Conservation (phyloP, 2,797 vertebrate species). For the Poecilia gillii region DNA sequence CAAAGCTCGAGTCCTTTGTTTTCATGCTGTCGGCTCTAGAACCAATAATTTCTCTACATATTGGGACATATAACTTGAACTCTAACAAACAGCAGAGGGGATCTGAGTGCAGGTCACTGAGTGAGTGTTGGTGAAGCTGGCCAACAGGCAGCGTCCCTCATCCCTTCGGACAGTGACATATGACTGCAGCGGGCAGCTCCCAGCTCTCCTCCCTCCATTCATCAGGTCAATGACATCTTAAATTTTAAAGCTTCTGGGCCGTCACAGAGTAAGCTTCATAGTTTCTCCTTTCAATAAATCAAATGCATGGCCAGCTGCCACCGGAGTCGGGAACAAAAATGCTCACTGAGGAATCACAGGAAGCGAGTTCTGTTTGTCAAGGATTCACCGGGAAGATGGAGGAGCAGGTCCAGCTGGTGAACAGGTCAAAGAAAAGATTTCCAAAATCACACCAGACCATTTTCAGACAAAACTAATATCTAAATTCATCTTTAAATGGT, state of each 20-base stretch:
- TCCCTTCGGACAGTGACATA: slow-evolving; percentile 80
- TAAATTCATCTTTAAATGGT: not conserved
- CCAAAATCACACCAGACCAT: not conserved
- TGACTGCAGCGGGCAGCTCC: slow-evolving; percentile 60
- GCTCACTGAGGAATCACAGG: not conserved
- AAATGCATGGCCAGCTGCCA: slow-evolving; percentile 46
- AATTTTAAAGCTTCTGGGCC: slow-evolving; percentile 78
- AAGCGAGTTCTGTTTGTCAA: not conserved
- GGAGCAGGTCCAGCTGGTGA: not conserved
- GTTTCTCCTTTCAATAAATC: slow-evolving; percentile 79
- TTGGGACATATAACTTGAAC: slow-evolving; percentile 20
- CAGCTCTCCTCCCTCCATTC: slow-evolving; percentile 72
- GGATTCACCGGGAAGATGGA: not conserved
- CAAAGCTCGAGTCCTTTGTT: slow-evolving; percentile 23
- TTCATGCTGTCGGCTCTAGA: too few species aligned
- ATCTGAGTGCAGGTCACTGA: slow-evolving; percentile 8
- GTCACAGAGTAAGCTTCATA: slow-evolving; percentile 79
- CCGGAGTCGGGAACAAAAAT: slow-evolving; percentile 25
- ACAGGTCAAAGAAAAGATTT: not conserved
- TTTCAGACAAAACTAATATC: not conserved
- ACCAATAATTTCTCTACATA: slow-evolving; percentile 9
- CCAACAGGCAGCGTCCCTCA: slow-evolving; percentile 62
- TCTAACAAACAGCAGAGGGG: slow-evolving; percentile 17
- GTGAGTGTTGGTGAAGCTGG: slow-evolving; percentile 22
- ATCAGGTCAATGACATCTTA: slow-evolving; percentile 80